A percentile compares a stretch with the other conserved stretches of the same genome.
phyloP scores from a whole-genome alignment of 2,888 invertebrate species.

The Phytoseiulus persimilis region DNA sequence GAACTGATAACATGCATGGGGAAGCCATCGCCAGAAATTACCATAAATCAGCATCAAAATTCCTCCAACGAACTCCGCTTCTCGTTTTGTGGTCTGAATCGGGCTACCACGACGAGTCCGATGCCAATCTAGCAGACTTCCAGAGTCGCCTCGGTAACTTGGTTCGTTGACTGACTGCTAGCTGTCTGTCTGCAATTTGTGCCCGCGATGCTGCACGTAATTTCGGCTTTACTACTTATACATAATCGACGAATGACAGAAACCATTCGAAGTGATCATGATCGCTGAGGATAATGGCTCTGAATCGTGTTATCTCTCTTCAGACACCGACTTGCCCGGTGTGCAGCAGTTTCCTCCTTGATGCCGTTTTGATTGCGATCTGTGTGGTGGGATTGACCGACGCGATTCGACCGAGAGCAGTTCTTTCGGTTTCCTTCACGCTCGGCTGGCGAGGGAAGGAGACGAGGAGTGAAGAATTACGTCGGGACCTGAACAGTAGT shows the following conservation, averaged over 20 bases:
- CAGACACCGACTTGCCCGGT: not conserved
- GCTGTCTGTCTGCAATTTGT: not conserved
- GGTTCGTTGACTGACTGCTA: not conserved
- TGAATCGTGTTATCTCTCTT: not conserved
- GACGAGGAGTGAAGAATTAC: not conserved
- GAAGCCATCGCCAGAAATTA: not conserved
- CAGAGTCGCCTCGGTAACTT: not conserved
- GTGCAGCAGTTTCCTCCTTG: not conserved
- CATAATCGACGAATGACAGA: not conserved
- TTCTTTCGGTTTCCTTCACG: not conserved
- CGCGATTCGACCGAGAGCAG: not conserved
- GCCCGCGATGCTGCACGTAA: not conserved
- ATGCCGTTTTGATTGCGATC: not conserved
- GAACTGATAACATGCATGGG: not conserved
- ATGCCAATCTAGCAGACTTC: not conserved
- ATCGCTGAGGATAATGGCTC: not conserved
- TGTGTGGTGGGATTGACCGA: not conserved
- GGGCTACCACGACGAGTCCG: not conserved
- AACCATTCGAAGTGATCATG: not conserved
- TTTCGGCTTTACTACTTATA: not conserved
- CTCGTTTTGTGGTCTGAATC: not conserved
- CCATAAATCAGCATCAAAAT: not conserved
- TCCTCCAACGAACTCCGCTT: not conserved
- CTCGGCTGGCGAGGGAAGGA: not conserved
- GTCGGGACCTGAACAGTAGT: not conserved